A percentile compares a stretch with the other conserved stretches of the same genome.
phyloP scores from a whole-genome alignment of 2,888 invertebrate genomes.

The Troglohyphantes excavatus region DNA sequence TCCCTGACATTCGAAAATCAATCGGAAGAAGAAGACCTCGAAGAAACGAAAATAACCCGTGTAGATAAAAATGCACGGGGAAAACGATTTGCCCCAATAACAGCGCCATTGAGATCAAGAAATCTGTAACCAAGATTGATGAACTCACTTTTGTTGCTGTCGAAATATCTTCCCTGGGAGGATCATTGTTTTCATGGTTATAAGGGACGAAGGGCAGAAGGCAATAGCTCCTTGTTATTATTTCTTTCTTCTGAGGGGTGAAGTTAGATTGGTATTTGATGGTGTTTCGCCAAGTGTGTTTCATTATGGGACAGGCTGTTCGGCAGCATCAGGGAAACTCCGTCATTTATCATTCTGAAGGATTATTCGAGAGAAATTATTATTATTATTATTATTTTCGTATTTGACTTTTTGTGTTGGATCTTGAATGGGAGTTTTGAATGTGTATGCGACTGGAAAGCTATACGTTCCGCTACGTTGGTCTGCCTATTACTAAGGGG shows the following conservation, averaged over 20 bases:
- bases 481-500: background rate
- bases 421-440: background rate
- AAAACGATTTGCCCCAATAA: conserved; percentile 33
- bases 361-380: background rate
- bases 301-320: conserved; percentile 11
- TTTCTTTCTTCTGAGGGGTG: conserved; percentile 14
- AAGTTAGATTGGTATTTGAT: conserved; percentile 64
- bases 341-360: background rate
- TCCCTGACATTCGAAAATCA: background rate
- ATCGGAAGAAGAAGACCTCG: background rate
- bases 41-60: conserved; percentile 19
- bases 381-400: background rate
- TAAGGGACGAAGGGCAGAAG: background rate
- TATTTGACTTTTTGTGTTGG: background rate
- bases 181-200: conserved; percentile 36
- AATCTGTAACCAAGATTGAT: conserved; percentile 67
- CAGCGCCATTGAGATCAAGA: conserved; percentile 24
- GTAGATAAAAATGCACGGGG: conserved; percentile 23
- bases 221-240: background rate
- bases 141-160: background rate
- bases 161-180: background rate
- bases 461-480: background rate
- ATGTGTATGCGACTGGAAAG: background rate
- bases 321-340: background rate
- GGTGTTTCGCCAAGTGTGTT: conserved; percentile 34